Base-by-base conservation (phyloP, 2,113 vertebrate genomes). In the Bettongia penicillata region DNA sequence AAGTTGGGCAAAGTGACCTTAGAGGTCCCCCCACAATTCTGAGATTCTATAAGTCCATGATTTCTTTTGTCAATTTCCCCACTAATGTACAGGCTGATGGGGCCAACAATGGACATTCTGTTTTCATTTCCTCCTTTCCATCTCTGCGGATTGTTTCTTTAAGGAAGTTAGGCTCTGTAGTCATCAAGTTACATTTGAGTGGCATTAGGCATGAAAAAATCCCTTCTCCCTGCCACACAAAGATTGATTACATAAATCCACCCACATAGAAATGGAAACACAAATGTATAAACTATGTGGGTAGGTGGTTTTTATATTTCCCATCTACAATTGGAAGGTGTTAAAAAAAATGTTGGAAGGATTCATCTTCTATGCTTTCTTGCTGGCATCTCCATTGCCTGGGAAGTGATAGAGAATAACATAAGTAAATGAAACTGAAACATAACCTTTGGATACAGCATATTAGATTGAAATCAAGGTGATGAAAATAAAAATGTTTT, bases 401-500 rank as follows among this genome's bases (percentile, higher is more conserved):
- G 53, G 92, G 51, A 94, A 89, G 2, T 6, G 91, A n/a, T 77
- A 47, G 53, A 3, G 3, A 55, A 55, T 92, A 49, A 25, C 50
- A 93, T 96, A 47, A 51, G 7, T n/a, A 43, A 50, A 55, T 51
- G 50, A 94, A 96, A 93, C 94, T 43, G 92, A 90, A 93, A 23
- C 22, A 55, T 57, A 51, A 89, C 6, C 57, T 95, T 94, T 96
- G 91, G 31, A 4, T 52, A 50, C 93, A 52, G n/a, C 93, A 55
- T 92, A 68, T 96, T 84, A 93, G 93, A 91, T 89, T 0, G 92
- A 95, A 95, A 94, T 51, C 93, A 84, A 95, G n/a, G 55, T 51
- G 7, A 53, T 49, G n/a, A 47, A 93, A 90, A 93, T 89, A 77
- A 92, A 94, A 96, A 93, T 90, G 24, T n/a, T 9, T 1, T 90